These are phyloP conservation scores for Zoanthus sansibaricus DNA, from an alignment of 92 coral and sea anemone genomes.

Conservation along the genomic window DNA sequence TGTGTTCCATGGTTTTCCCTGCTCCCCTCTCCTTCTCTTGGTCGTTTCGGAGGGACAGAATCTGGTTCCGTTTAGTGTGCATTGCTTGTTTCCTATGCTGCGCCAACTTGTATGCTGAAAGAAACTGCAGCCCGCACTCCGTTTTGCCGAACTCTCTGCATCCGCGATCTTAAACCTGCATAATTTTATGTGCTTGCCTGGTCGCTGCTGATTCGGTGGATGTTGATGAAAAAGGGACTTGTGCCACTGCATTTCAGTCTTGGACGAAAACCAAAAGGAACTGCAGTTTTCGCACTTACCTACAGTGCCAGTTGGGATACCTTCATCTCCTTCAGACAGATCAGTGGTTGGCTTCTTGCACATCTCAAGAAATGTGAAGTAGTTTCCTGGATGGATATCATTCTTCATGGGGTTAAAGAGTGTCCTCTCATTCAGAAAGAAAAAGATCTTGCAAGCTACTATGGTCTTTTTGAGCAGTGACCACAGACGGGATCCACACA, in stretches of 20 bases:
- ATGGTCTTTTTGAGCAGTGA: slow-evolving; percentile 61
- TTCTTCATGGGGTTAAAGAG: slow-evolving; percentile 55
- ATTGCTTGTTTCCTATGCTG: not conserved
- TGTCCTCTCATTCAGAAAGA: slow-evolving; percentile 32
- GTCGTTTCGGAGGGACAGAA: slow-evolving; percentile 38
- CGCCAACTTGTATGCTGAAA: slow-evolving; percentile 12
- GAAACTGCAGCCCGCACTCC: slow-evolving; percentile 23
- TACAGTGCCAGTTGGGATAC: slow-evolving; percentile 17
- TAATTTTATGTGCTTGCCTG: not conserved
- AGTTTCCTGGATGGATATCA: slow-evolving; percentile 54
- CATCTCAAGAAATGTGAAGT: slow-evolving; percentile 60
- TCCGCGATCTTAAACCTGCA: slow-evolving; percentile 39
- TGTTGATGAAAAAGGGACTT: slow-evolving; percentile 21
- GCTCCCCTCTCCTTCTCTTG: slow-evolving; percentile 9
- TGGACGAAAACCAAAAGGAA: slow-evolving; percentile 34
- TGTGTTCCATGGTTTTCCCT: not conserved
- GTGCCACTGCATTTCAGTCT: slow-evolving; percentile 14
- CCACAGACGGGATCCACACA: slow-evolving; percentile 56
- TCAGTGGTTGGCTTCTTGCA: slow-evolving; percentile 43
- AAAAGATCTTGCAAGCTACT: slow-evolving; percentile 45
- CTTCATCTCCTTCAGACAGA: slow-evolving; percentile 47
- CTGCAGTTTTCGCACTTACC: slow-evolving; percentile 24
- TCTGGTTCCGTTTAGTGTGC: slow-evolving; percentile 30
- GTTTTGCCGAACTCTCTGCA: slow-evolving; percentile 7
- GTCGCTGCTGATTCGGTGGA: slow-evolving; percentile 11